Evolutionary conservation across 2,113 vertebrate genomes (phyloP), one percentile per base, ranked within the genome.

Genomic region (Gopherus flavomarginatus): DNA sequence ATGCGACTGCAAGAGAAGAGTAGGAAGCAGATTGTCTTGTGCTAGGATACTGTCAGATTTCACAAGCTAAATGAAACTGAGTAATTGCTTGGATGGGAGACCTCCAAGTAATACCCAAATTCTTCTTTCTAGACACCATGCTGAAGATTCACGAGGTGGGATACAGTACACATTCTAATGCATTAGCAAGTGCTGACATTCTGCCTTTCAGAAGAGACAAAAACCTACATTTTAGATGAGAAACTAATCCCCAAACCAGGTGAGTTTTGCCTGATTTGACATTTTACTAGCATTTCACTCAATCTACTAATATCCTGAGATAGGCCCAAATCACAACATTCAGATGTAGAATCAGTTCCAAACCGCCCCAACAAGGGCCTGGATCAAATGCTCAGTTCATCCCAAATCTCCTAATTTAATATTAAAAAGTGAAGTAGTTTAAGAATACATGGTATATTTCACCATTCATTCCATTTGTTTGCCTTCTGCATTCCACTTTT

Each of bases 281-380:
- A 35, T 62, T 75, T 8, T 8, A 42, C 19, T 14, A 82, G 38
- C 21, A 26, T 77, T 77, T 44, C 72, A 77, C 11, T 13, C 22
- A 9, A 83, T 85, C 78, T 24, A 52, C 13, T 38, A 24, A 12
- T 8, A 52, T 6, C 54, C 17, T 6, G 52, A 81, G 42, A 65
- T 0, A 7, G 0, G 42, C 11, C 86, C 38, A 10, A 52, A 2
- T 19, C 17, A 19, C 0, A 26, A 62, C 1, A 1, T 11, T 17
- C 65, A 59, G 85, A 62, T 56, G 7, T 54, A 57, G 11, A 7
- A 44, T 13, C 14, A 0, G 0, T 26, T 42, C 90, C 89, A 94
- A 77, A 1, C 62, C 3, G 13, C 86, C 38, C 91, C 91, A 29
- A 3, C 0, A 0, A 0, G 29, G 2, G 38, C 5, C 84, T 4